phyloP scores from a whole-genome alignment of 2,113 vertebrate species.

The Gasterosteus nipponicus region DNA sequence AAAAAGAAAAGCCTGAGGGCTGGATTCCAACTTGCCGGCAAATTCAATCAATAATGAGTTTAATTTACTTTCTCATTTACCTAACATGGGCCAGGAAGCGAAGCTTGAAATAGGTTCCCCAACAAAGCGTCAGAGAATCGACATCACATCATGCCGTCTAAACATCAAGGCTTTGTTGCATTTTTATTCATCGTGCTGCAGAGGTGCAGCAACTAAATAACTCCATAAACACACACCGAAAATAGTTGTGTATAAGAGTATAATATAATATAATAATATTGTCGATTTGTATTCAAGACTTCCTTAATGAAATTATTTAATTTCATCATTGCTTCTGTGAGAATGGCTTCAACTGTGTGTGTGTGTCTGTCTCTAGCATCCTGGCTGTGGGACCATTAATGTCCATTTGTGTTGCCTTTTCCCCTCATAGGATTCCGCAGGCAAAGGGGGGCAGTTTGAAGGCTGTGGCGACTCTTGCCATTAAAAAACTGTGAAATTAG shows the following conservation, averaged over 20 bases:
- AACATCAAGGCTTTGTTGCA: constrained; percentile 49
- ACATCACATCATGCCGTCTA: constrained; percentile 50
- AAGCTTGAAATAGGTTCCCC: constrained; percentile 74
- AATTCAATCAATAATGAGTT: constrained; percentile 53
- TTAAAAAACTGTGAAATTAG: constrained; percentile 59
- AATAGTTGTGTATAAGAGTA: not conserved
- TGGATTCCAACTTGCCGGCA: constrained; percentile 45
- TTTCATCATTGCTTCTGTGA: constrained; percentile 48
- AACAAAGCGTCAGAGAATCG: constrained; percentile 49
- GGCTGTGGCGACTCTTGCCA: constrained; percentile 29
- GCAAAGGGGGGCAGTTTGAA: constrained; percentile 52
- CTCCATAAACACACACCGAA: not conserved
- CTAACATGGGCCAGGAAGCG: constrained; percentile 69
- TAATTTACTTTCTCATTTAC: constrained; percentile 72
- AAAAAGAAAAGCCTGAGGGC: constrained; percentile 22
- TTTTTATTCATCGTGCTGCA: constrained; percentile 36
- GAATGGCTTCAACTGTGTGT: constrained; percentile 31
- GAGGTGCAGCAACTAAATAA: constrained; percentile 39
- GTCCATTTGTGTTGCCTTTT: constrained; percentile 39
- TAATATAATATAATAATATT: constrained; percentile 17
- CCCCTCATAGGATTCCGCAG: constrained; percentile 63
- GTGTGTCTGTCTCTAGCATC: constrained; percentile 48
- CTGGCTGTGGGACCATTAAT: no score
- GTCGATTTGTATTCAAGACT: constrained; percentile 38
- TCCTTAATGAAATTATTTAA: constrained; percentile 40